A percentile compares a stretch with the other conserved stretches of the same genome.
Conservation (phyloP, 2,113 vertebrate species). For the Megaleporinus macrocephalus region DNA sequence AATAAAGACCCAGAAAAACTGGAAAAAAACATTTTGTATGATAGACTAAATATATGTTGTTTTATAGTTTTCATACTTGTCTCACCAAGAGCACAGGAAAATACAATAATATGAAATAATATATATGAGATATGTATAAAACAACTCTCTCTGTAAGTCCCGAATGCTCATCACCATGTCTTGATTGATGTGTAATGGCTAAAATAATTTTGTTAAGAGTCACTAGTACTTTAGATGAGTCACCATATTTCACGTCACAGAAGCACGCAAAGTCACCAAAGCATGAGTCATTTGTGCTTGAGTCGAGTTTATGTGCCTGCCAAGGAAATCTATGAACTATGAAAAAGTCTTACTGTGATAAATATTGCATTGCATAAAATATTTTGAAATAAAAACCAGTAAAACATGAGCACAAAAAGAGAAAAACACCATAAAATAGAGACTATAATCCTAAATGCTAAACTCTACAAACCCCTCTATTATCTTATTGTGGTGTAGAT, state of each 20-base stretch:
- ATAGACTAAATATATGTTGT: no score
- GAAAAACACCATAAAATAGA: neutral
- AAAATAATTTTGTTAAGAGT: neutral
- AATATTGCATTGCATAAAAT: neutral
- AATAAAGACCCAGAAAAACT: no score
- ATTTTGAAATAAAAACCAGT: neutral
- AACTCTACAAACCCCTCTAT: no score
- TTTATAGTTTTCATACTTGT: no score
- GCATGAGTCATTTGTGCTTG: neutral
- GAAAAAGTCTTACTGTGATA: neutral
- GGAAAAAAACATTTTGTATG: no score
- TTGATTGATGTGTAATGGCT: neutral
- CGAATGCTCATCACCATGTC: neutral
- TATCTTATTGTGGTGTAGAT: no score
- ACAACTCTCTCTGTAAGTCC: no score
- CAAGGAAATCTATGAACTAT: neutral
- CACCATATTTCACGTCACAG: conserved; percentile 5
- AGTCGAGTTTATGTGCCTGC: neutral
- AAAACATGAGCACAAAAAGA: neutral
- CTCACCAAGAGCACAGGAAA: no score
- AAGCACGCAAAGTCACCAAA: neutral
- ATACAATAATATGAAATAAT: no score
- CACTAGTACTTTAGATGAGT: neutral
- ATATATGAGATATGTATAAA: no score
- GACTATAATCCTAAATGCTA: no score